Base-by-base conservation (phyloP, 2,888 invertebrate species). In the Smittia sp. region DNA sequence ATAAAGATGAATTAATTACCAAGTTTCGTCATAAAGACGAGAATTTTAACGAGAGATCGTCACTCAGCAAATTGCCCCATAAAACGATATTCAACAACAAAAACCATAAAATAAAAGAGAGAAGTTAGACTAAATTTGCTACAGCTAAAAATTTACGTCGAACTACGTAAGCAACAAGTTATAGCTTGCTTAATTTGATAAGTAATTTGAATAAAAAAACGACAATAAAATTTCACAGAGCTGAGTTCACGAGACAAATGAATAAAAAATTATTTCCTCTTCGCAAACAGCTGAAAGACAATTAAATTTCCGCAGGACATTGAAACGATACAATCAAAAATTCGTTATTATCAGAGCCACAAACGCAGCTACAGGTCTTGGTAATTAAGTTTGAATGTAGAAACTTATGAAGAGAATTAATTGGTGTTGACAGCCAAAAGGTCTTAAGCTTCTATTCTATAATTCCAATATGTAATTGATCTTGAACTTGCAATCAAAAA, bases 151-250 rank as follows among this genome's bases (percentile, higher is more conserved):
- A 32, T 32, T 32, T n/a, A 41, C n/a, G n/a, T n/a, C n/a, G n/a
- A n/a, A n/a, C n/a, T n/a, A n/a, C n/a, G n/a, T n/a, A 38, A 9
- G 67, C 67, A 67, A 67, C 67, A 69, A 69, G 69, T 69, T 69
- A 38, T 38, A 38, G 6, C 6, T 38, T 9, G 46, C 15, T 46
- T 58, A 24, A 69, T 69, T 69, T 69, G 69, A 69, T 69, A 54
- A 69, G 69, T 32, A 69, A 69, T 52, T 69, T 52, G n/a, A 20
- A 18, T 39, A 25, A 54, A 69, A 69, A 54, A 69, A 46, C n/a
- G 27, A 15, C 25, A 3, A 52, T 54, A 27, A 54, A 69, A 67
- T 38, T 15, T 63, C 25, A 1, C n/a, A n/a, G 52, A 38, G 38
- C 11, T 38, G 11, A 38, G 11, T 38, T 52, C 11, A 52, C 52